phyloP scores from a whole-genome alignment of 2,113 vertebrate genomes.

The Corythornis cristatus region DNA sequence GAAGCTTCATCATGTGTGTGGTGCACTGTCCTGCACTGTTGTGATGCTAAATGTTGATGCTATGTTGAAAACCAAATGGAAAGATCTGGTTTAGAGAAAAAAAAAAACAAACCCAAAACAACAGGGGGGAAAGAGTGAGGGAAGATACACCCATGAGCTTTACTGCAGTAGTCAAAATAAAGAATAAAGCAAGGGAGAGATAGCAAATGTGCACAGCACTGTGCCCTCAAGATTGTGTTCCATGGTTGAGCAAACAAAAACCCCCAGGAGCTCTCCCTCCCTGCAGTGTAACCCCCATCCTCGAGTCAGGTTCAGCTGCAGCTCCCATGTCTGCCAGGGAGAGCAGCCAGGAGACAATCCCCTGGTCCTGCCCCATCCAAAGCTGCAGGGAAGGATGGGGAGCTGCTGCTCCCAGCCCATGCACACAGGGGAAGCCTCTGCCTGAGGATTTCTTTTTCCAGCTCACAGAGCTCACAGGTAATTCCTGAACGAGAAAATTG shows the following conservation, averaged over 20 bases:
- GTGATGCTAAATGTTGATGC: neutral
- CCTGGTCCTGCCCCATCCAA: neutral
- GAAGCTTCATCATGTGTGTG: neutral
- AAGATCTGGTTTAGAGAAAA: neutral
- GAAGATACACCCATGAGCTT: neutral
- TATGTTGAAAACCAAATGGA: neutral
- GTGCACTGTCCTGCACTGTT: neutral
- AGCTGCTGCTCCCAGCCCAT: neutral
- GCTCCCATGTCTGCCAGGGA: neutral
- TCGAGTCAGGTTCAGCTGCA: neutral
- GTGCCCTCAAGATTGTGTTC: neutral
- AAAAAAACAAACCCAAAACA: neutral
- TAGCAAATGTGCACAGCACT: neutral
- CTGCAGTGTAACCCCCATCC: neutral
- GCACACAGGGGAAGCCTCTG: neutral
- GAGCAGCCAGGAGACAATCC: neutral
- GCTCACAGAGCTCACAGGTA: neutral
- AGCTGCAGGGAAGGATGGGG: neutral
- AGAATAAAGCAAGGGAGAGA: neutral
- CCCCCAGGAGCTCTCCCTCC: neutral
- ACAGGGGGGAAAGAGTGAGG: rapidly evolving
- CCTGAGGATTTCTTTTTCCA: neutral
- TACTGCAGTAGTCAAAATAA: neutral
- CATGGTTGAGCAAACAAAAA: neutral
- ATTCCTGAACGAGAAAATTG: neutral